Conservation (phyloP, 2,888 invertebrate genomes). For the Schrankia costaestrigalis region DNA sequence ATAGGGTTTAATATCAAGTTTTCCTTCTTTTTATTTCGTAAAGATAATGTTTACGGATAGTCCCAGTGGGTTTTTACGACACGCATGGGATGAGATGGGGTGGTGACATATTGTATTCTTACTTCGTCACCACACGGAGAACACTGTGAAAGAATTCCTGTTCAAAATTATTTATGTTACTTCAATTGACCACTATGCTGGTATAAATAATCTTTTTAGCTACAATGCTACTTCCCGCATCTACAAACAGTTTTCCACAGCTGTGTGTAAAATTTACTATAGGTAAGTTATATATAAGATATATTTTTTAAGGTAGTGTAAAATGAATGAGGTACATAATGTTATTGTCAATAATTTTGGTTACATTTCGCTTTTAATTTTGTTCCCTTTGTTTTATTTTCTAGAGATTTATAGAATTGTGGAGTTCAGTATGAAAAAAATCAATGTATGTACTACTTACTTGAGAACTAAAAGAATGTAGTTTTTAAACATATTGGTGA, state of each 20-base stretch:
- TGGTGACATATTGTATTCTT: too few species aligned
- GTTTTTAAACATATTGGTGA: too few species aligned
- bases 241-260: conserved; percentile 21
- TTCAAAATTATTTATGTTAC: conserved; percentile 24
- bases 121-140: too few species aligned
- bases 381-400: conserved; percentile 19
- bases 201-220: not conserved
- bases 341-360: conserved; percentile 31
- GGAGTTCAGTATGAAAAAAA: conserved; percentile 9
- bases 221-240: too few species aligned
- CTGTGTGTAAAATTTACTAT: conserved; percentile 26
- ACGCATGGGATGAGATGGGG: too few species aligned
- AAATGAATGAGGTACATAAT: conserved; percentile 31
- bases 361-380: conserved; percentile 23
- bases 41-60: too few species aligned
- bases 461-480: too few species aligned
- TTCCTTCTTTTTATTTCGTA: too few species aligned
- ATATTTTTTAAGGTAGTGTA: conserved; percentile 40
- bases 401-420: conserved; percentile 15
- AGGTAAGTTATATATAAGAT: conserved; percentile 39
- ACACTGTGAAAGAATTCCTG: too few species aligned
- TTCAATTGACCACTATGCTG: conserved; percentile 1
- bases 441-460: too few species aligned
- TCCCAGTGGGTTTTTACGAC: too few species aligned
- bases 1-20: too few species aligned